Evolutionary conservation across 1,140 invertebrate genomes (phyloP).

Genomic region (Drosophila takahashii): DNA sequence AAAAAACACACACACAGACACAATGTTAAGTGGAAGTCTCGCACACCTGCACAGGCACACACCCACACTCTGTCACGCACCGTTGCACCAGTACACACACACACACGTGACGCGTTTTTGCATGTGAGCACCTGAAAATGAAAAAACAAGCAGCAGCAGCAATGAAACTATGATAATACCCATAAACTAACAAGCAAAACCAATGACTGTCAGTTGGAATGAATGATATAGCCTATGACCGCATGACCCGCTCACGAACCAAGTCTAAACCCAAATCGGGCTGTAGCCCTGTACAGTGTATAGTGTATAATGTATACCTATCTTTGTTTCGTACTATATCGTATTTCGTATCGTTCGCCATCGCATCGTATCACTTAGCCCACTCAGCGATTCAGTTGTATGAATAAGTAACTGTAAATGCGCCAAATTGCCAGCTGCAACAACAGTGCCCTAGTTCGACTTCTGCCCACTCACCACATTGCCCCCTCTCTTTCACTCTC

Average conservation of each 20-base stretch:
- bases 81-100: constrained; percentile 26
- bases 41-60: constrained; percentile 53
- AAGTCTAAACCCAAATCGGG: constrained; percentile 25
- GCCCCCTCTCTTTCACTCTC: constrained; percentile 11
- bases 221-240: constrained; percentile 59
- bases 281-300: constrained; percentile 37
- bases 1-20: constrained; percentile 31
- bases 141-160: constrained; percentile 21
- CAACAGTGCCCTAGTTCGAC: constrained; percentile 48
- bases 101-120: constrained; percentile 73
- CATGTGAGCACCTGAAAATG: constrained; percentile 69
- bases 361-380: constrained; percentile 27
- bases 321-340: constrained; percentile 28
- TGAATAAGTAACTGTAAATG: constrained; percentile 60
- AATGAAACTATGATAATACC: constrained; percentile 16
- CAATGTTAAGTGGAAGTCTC: constrained; percentile 19
- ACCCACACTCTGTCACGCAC: constrained; percentile 35
- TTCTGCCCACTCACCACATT: constrained; percentile 27
- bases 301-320: constrained; percentile 29
- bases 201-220: constrained; percentile 61
- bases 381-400: constrained; percentile 46
- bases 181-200: constrained; percentile 29
- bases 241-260: constrained; percentile 64
- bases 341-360: constrained; percentile 43
- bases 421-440: constrained; percentile 63